Evolutionary conservation across 2,113 vertebrate genomes (phyloP), one percentile per base, ranked within the genome.

Genomic region (Cyprinodon brontotheroides): DNA sequence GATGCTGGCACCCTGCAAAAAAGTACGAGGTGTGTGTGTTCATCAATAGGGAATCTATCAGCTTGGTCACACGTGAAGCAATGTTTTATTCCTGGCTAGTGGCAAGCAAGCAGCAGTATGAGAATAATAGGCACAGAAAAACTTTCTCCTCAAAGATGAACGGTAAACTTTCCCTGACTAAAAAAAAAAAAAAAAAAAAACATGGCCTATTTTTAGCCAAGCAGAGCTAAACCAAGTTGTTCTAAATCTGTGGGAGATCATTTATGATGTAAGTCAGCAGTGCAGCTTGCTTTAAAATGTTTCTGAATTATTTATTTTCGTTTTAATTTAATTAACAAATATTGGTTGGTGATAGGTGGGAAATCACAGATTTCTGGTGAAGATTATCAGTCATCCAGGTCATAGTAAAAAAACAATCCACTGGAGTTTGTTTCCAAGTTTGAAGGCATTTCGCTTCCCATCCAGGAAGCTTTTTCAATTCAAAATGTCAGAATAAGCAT

Each of bases 1-100:
- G 80, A 72, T 86, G 85, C 70, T 87, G 84, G 77, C 73, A 74
- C 43, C 79, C 66, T 66, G 73, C 66, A 77, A 68, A 72, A 62
- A 72, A 62, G 41, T 41, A 81, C 59, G 72, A 66, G 10, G 76
- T 76, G 71, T 47, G 47, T 57, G 50, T 43, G 45, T 43, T 61
- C 61, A 83, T 86, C 75, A 57, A 86, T 88, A 80, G 37, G 11
- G 48, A 22, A 78, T 82, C 72, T 70, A 75, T 77, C 48, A n/a
- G 50, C 17, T 57, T 57, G n/a, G 50, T 57, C 50, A n/a, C 17
- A 70, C 73, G 36, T 38, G 50, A 45, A 15, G 53, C 48, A 10
- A 12, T 37, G 59, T 63, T 38, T 41, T 71, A 43, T 47, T 3
- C 65, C 11, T 61, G 7, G 11, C 53, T 60, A 57, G 1, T 65